A percentile compares a stretch with the other conserved stretches of the same genome.
These are phyloP conservation scores for Peromyscus leucopus DNA, from an alignment of 2,113 vertebrate genomes.

Conservation along the genomic window DNA sequence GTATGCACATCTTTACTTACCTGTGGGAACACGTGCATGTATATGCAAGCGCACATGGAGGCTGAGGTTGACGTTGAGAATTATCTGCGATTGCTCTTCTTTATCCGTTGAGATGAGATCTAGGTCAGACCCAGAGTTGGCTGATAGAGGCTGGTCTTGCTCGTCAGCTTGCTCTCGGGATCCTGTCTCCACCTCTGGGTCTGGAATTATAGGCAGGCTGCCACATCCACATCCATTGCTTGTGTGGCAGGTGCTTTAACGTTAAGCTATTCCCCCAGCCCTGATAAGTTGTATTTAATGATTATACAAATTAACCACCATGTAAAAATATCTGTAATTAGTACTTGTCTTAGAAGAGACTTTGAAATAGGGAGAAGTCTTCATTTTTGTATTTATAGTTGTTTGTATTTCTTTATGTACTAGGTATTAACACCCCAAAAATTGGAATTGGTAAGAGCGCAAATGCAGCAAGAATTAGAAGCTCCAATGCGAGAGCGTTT, in stretches of 20 bases:
- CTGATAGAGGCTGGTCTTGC: neutral
- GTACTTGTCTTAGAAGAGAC: slow-evolving; percentile 29
- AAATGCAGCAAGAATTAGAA: slow-evolving; percentile 95
- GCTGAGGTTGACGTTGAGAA: neutral
- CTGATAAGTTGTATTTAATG: slow-evolving; percentile 37
- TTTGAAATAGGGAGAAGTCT: slow-evolving; percentile 46
- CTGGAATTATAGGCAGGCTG: neutral
- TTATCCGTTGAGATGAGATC: neutral
- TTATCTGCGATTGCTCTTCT: neutral
- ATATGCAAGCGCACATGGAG: neutral
- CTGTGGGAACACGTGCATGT: neutral
- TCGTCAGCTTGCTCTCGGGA: neutral
- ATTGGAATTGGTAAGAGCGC: slow-evolving; percentile 93
- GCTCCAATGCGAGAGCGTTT: slow-evolving; percentile 92
- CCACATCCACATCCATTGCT: neutral
- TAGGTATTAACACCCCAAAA: slow-evolving; percentile 96
- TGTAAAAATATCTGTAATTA: slow-evolving; percentile 26
- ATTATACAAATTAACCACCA: slow-evolving; percentile 47
- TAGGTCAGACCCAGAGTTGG: neutral
- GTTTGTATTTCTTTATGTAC: slow-evolving; percentile 67
- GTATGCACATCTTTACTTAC: neutral
- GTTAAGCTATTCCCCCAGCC: neutral
- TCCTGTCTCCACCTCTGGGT: neutral
- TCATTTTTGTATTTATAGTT: slow-evolving; percentile 67
- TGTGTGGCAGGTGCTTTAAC: neutral